phyloP scores from a whole-genome alignment of 2,113 vertebrate genomes.

The Candoia aspera region DNA sequence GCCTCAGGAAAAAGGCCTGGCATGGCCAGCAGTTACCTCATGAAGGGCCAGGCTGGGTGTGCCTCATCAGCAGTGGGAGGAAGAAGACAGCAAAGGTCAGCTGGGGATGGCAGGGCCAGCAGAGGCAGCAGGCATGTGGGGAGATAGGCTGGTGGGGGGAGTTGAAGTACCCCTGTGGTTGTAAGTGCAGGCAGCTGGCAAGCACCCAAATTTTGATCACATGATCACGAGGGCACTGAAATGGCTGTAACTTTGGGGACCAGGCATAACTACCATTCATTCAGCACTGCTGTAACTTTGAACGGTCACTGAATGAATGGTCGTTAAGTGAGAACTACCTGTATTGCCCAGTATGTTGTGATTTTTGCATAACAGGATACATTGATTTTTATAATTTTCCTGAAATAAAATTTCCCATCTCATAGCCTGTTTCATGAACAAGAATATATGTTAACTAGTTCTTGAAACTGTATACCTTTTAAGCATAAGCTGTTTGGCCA shows the following conservation, averaged over 20 bases:
- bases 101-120: too few species aligned
- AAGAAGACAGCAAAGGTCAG: too few species aligned
- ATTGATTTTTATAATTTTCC: background rate
- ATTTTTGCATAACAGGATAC: background rate
- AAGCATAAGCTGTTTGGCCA: background rate
- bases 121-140: too few species aligned
- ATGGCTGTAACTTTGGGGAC: background rate
- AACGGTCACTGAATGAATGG: background rate
- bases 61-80: too few species aligned
- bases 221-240: background rate
- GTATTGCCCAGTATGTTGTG: background rate
- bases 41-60: too few species aligned
- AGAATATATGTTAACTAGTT: background rate
- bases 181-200: too few species aligned
- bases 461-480: background rate
- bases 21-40: too few species aligned
- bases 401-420: background rate
- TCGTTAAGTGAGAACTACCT: background rate
- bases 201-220: background rate
- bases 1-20: too few species aligned
- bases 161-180: too few species aligned
- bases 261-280: background rate
- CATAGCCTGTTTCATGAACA: background rate
- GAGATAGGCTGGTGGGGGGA: too few species aligned
- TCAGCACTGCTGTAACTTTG: background rate